phyloP scores from a whole-genome alignment of 2,113 vertebrate genomes.

The Poicephalus meyeri region DNA sequence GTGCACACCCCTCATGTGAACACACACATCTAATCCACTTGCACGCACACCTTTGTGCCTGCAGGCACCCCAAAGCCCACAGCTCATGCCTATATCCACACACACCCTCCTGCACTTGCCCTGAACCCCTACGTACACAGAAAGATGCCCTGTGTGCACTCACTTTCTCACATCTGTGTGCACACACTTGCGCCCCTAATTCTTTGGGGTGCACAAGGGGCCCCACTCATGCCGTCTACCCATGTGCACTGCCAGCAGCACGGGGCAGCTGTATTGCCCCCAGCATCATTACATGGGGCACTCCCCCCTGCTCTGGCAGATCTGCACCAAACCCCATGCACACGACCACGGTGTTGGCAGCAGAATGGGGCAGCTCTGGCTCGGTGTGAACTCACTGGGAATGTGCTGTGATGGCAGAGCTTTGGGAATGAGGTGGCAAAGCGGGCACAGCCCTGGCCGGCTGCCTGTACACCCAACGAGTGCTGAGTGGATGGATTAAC shows the following conservation, averaged over 20 bases:
- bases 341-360: not conserved
- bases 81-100: not conserved
- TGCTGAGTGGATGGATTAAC: not conserved
- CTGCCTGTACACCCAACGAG: not conserved
- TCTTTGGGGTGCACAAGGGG: not conserved
- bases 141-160: not conserved
- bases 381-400: accelerated
- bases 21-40: not conserved
- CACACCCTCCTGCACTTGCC: not conserved
- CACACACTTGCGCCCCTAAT: not conserved
- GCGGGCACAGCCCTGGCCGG: not conserved
- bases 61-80: not conserved
- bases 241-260: accelerated
- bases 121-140: not conserved
- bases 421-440: not conserved
- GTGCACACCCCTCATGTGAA: accelerated
- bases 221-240: accelerated
- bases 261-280: accelerated
- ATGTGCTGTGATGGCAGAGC: not conserved
- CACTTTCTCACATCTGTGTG: not conserved
- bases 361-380: not conserved
- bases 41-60: not conserved
- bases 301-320: not conserved
- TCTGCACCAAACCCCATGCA: accelerated
- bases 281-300: accelerated